Percentiles rank a stretch among this genome's conserved stretches.
These are phyloP conservation scores for Dasysyrphus albostriatus DNA, from an alignment of 2,888 invertebrate genomes.

Conservation along the genomic window DNA sequence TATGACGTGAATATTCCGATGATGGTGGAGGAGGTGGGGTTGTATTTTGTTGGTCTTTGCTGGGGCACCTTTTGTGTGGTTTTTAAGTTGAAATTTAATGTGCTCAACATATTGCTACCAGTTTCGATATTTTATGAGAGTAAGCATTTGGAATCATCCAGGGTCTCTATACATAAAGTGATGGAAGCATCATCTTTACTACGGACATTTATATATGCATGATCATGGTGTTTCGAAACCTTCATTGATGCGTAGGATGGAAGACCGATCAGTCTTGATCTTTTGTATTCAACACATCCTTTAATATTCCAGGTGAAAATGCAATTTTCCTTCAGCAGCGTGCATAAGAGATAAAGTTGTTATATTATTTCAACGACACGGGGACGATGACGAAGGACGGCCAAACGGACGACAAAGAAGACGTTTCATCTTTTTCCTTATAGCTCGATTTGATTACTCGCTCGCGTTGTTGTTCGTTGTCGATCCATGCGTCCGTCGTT, in stretches of 20 bases:
- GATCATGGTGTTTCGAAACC: not conserved
- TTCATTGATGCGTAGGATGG: slow-evolving; percentile 63
- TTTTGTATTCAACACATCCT: slow-evolving; percentile 27
- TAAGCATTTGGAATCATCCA: slow-evolving; percentile 65
- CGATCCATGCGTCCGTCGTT: not conserved
- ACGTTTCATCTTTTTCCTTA: slow-evolving; percentile 37
- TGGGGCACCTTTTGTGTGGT: slow-evolving; percentile 53
- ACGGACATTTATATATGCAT: not conserved
- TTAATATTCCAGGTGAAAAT: slow-evolving; percentile 39
- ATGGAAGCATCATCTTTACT: not conserved
- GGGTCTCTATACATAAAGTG: slow-evolving; percentile 9
- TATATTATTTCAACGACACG: slow-evolving; percentile 39
- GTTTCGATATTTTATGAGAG: slow-evolving; percentile 58
- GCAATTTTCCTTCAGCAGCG: slow-evolving; percentile 50
- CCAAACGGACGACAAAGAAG: slow-evolving; percentile 6
- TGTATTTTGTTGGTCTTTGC: not conserved
- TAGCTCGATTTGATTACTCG: slow-evolving; percentile 54
- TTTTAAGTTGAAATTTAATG: slow-evolving; percentile 67
- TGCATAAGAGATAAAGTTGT: slow-evolving; percentile 60
- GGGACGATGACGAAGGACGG: not conserved
- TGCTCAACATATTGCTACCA: slow-evolving; percentile 71
- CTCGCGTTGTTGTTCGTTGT: not conserved
- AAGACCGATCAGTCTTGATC: slow-evolving; percentile 9
- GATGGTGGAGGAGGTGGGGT: slow-evolving; percentile 29
- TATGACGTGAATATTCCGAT: slow-evolving; percentile 33